phyloP scores from a whole-genome alignment of 2,113 vertebrate species.

The Scomber colias region DNA sequence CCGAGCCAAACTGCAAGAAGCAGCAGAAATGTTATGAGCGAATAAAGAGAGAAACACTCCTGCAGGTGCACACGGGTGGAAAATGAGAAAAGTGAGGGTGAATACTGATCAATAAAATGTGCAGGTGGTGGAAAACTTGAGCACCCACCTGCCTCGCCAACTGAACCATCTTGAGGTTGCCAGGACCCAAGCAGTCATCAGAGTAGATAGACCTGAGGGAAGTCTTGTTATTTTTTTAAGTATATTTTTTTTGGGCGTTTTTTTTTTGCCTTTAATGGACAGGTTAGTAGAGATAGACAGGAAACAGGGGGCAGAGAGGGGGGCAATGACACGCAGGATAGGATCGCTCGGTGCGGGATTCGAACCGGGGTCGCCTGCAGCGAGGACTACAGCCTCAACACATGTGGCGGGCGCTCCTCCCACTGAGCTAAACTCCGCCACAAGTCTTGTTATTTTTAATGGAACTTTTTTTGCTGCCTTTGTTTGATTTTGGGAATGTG shows the following conservation, averaged over 20 bases:
- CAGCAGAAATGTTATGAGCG: slow-evolving; percentile 4
- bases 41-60: neutral
- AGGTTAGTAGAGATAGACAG: too few species aligned
- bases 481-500: neutral
- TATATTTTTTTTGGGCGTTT: too few species aligned
- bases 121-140: neutral
- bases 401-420: too few species aligned
- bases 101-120: slow-evolving; percentile 8
- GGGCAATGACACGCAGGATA: too few species aligned
- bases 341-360: too few species aligned
- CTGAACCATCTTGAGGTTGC: slow-evolving; percentile 87
- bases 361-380: too few species aligned
- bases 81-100: neutral
- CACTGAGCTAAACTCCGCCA: too few species aligned
- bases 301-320: too few species aligned
- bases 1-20: slow-evolving; percentile 84
- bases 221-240: neutral
- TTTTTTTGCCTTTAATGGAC: too few species aligned
- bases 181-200: slow-evolving; percentile 85
- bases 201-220: slow-evolving; percentile 84
- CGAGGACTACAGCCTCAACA: too few species aligned
- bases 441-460: neutral
- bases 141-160: slow-evolving; percentile 83
- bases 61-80: neutral
- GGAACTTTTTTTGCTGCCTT: neutral